Conservation (phyloP, 2,113 vertebrate genomes). For the Galeopterus variegatus region DNA sequence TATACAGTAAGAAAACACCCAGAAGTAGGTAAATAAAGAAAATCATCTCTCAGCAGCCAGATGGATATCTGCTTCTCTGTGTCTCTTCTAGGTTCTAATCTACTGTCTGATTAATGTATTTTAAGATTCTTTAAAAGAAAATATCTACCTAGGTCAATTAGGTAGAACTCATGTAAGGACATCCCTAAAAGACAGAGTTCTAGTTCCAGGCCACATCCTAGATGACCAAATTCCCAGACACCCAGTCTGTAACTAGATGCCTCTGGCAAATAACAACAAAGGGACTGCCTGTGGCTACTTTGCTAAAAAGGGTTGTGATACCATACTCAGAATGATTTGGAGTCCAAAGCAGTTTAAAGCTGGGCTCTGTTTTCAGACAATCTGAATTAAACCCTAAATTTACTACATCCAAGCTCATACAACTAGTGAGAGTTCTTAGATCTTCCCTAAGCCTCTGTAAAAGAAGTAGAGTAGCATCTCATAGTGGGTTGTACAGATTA, state of each 20-base stretch:
- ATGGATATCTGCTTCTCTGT: background rate
- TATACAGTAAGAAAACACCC: conserved; percentile 9
- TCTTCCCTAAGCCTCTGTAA: background rate
- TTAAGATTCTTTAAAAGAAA: conserved; percentile 55
- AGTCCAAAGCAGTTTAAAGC: background rate
- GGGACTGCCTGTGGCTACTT: background rate
- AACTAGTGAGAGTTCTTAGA: background rate
- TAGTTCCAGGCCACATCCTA: background rate
- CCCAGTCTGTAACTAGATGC: background rate
- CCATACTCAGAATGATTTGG: background rate
- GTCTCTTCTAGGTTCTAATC: background rate
- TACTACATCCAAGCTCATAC: background rate
- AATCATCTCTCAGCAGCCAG: background rate
- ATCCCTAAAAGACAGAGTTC: background rate
- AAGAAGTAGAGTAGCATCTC: background rate
- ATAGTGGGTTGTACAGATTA: background rate
- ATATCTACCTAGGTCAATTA: background rate
- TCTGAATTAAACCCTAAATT: conserved; percentile 23
- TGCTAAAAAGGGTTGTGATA: background rate
- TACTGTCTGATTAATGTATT: background rate
- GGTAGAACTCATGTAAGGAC: background rate
- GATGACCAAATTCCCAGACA: background rate
- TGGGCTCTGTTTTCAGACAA: background rate
- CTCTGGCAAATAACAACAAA: background rate
- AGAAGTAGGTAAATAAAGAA: conserved; percentile 40